A percentile compares a stretch with the other conserved stretches of the same genome.
Evolutionary conservation across 2,888 invertebrate genomes (phyloP).

Genomic region (Bugulina stolonifera): DNA sequence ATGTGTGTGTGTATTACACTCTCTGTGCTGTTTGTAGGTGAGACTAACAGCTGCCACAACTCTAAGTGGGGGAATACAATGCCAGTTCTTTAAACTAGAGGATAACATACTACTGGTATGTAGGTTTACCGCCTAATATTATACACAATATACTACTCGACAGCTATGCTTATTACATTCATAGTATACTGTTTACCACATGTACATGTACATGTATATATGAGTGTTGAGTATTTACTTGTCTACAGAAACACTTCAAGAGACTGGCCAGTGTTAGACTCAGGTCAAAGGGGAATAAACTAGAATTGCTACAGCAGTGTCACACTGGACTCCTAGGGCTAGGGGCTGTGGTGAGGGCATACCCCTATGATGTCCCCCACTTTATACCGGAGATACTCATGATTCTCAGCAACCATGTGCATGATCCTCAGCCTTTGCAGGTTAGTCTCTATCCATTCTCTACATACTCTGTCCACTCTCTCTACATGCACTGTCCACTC

Average conservation of each 20-base stretch:
- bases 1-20: no score
- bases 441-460: no score
- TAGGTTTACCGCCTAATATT: no score
- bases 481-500: no score
- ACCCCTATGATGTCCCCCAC: constrained; percentile 79
- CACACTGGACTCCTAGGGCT: constrained; percentile 71
- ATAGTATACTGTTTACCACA: no score
- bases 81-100: constrained; percentile 63
- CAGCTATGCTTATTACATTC: no score
- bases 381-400: constrained; percentile 72
- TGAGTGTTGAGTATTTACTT: no score
- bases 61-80: constrained; percentile 78
- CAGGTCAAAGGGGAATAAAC: constrained; percentile 32
- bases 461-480: no score
- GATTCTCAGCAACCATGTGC: constrained; percentile 71
- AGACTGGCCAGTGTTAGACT: constrained; percentile 45
- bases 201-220: no score
- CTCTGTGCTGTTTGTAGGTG: constrained; percentile 61
- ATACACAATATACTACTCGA: no score
- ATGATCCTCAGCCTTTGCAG: constrained; percentile 82
- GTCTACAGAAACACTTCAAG: constrained; percentile 61
- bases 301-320: background rate
- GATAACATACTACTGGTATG: constrained; percentile 55
- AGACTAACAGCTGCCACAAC: constrained; percentile 75
- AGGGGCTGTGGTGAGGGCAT: constrained; percentile 77